Conservation (phyloP, 2,113 vertebrate genomes). For the Burhinus oedicnemus region DNA sequence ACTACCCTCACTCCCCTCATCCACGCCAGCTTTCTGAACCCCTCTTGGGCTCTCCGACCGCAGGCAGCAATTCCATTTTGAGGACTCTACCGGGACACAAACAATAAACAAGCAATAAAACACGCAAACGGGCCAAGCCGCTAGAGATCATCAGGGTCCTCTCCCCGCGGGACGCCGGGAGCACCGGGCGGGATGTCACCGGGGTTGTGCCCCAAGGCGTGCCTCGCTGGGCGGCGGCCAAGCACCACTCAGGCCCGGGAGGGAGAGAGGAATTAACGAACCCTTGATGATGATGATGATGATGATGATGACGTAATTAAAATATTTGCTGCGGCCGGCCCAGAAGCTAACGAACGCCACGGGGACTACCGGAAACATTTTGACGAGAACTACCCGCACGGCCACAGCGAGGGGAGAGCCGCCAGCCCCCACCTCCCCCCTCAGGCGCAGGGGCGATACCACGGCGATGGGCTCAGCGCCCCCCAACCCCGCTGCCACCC, state of each 20-base stretch:
- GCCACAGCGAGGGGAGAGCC: not conserved
- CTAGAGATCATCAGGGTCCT: not conserved
- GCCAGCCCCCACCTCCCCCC: not conserved
- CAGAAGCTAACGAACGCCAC: not conserved
- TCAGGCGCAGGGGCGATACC: fast-evolving
- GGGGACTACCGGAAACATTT: fast-evolving
- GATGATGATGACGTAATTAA: not conserved
- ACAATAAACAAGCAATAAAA: not conserved
- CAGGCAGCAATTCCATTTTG: not conserved
- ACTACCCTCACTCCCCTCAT: fast-evolving
- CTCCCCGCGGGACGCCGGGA: too few relatives aligned
- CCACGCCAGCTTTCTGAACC: not conserved
- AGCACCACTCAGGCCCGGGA: not conserved
- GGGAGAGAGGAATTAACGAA: not conserved
- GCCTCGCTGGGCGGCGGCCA: not conserved
- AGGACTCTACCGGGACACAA: not conserved
- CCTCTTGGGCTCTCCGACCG: fast-evolving
- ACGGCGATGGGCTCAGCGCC: not conserved
- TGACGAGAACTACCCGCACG: fast-evolving
- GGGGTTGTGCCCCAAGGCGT: not conserved
- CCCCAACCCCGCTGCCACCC: too few relatives aligned
- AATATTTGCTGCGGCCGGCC: not conserved
- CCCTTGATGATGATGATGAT: too few relatives aligned
- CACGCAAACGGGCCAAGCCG: fast-evolving
- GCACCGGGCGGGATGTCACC: fast-evolving